Evolutionary conservation across 2,888 invertebrate genomes (phyloP).

Genomic region (Latheticus oryzae): DNA sequence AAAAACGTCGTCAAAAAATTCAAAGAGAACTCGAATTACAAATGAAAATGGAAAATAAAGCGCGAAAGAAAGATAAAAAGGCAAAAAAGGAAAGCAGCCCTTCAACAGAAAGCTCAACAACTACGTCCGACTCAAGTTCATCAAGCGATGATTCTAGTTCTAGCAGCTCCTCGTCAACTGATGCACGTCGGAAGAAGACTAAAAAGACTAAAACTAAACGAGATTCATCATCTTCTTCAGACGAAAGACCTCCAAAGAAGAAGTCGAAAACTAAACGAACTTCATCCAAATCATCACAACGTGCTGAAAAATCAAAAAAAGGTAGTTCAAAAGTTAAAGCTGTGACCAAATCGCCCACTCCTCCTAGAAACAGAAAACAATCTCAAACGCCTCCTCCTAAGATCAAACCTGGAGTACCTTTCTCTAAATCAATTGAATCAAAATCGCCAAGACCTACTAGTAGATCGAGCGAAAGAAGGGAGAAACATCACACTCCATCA

Average conservation of each 20-base stretch:
- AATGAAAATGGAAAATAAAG: slow-evolving; percentile 79
- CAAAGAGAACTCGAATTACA: slow-evolving; percentile 83
- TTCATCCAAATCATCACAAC: slow-evolving; percentile 62
- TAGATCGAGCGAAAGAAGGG: slow-evolving; percentile 58
- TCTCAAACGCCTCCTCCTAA: slow-evolving; percentile 65
- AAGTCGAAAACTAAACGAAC: slow-evolving; percentile 68
- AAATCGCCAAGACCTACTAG: slow-evolving; percentile 61
- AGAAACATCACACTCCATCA: slow-evolving; percentile 63
- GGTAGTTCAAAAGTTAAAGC: slow-evolving; percentile 42
- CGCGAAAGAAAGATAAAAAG: slow-evolving; percentile 77
- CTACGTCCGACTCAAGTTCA: slow-evolving; percentile 73
- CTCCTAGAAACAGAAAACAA: slow-evolving; percentile 56
- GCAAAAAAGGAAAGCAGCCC: slow-evolving; percentile 76
- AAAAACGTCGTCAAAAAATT: slow-evolving; percentile 79
- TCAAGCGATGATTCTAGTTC: slow-evolving; percentile 76
- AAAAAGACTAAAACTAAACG: slow-evolving; percentile 61
- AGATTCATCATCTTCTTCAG: slow-evolving; percentile 67
- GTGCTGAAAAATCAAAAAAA: slow-evolving; percentile 64
- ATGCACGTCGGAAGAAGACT: slow-evolving; percentile 60
- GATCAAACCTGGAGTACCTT: slow-evolving; percentile 54
- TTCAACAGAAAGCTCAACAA: slow-evolving; percentile 74
- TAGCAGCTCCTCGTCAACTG: slow-evolving; percentile 64
- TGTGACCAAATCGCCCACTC: slow-evolving; percentile 60
- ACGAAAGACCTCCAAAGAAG: slow-evolving; percentile 70
- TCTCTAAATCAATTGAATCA: slow-evolving; percentile 53